These are phyloP conservation scores for Clavelina lepadiformis DNA, from an alignment of 23 tunicate genomes.

Conservation along the genomic window DNA sequence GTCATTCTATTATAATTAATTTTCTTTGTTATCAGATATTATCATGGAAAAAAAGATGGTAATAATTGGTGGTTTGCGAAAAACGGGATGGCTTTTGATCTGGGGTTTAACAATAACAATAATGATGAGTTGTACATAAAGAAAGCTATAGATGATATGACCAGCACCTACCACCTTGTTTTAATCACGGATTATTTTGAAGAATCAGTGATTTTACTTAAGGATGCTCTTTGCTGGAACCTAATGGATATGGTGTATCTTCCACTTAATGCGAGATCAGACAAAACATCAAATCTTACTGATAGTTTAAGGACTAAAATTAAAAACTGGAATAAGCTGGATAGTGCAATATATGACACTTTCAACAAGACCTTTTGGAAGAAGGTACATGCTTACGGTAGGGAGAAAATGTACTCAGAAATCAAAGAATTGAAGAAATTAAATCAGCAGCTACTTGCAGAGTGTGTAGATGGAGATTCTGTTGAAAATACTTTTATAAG, in stretches of 20 bases:
- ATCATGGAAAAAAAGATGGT: slow-evolving; percentile 28
- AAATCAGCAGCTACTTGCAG: slow-evolving; percentile 24
- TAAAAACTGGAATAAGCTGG: slow-evolving; percentile 59
- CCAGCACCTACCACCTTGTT: slow-evolving; percentile 39
- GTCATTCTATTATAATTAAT: background rate
- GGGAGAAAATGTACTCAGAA: slow-evolving; percentile 47
- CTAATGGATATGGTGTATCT: slow-evolving; percentile 35
- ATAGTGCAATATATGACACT: slow-evolving; percentile 34
- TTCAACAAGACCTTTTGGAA: slow-evolving; percentile 78
- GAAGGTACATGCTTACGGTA: slow-evolving; percentile 51
- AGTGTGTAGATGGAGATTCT: slow-evolving; percentile 57
- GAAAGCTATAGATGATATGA: slow-evolving; percentile 41
- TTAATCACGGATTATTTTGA: slow-evolving; percentile 64
- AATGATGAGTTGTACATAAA: slow-evolving; percentile 51
- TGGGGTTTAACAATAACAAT: slow-evolving; percentile 64
- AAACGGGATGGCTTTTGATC: slow-evolving; percentile 55
- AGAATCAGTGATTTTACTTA: slow-evolving; percentile 57
- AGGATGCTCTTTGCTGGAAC: slow-evolving; percentile 45
- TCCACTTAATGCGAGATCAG: slow-evolving; percentile 40
- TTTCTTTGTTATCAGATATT: slow-evolving; percentile 56
- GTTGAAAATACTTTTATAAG: slow-evolving; percentile 18
- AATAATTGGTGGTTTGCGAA: slow-evolving; percentile 78
- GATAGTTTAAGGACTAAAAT: slow-evolving; percentile 18
- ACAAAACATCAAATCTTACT: background rate
- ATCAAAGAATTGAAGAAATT: slow-evolving; percentile 24